A percentile compares a stretch with the other conserved stretches of the same genome.
phyloP scores from a whole-genome alignment of 1,140 invertebrate genomes.

The Lepidotrigona ventralis region DNA sequence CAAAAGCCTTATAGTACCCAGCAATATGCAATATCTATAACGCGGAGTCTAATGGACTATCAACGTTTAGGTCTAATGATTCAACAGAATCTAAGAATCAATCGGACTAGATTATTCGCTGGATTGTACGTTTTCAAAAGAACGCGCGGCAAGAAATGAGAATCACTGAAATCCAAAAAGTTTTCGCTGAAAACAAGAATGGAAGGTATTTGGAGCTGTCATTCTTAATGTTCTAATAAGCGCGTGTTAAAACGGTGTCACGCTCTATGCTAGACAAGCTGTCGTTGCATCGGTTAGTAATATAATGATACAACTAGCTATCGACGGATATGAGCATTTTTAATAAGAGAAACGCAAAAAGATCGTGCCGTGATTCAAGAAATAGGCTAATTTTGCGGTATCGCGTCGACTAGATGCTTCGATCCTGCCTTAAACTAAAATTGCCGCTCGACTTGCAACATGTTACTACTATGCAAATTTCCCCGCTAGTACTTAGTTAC shows the following conservation, averaged over 20 bases:
- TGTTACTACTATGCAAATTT: constrained; percentile 55
- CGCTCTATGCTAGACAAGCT: background rate
- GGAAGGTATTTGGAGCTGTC: constrained; percentile 10
- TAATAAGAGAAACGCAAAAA: constrained; percentile 21
- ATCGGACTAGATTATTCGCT: background rate
- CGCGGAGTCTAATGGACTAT: background rate
- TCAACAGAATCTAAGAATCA: background rate
- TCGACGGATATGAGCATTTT: constrained; percentile 8
- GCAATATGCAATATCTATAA: too few relatives aligned
- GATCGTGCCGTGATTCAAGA: constrained; percentile 21
- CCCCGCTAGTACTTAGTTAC: constrained; percentile 9
- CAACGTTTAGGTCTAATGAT: background rate
- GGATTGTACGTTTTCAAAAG: background rate
- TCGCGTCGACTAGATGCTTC: constrained; percentile 42
- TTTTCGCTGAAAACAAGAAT: background rate
- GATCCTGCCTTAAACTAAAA: constrained; percentile 55
- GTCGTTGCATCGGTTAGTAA: constrained; percentile 17
- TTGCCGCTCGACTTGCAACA: constrained; percentile 23
- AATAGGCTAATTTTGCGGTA: constrained; percentile 33
- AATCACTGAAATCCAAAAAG: constrained; percentile 18
- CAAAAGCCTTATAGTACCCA: background rate
- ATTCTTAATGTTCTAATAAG: constrained; percentile 39
- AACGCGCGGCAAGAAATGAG: background rate
- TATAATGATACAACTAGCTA: constrained; percentile 12
- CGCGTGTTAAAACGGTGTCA: constrained; percentile 41